phyloP scores from a whole-genome alignment of 2,888 invertebrate genomes.

The Tetranychus truncatus region DNA sequence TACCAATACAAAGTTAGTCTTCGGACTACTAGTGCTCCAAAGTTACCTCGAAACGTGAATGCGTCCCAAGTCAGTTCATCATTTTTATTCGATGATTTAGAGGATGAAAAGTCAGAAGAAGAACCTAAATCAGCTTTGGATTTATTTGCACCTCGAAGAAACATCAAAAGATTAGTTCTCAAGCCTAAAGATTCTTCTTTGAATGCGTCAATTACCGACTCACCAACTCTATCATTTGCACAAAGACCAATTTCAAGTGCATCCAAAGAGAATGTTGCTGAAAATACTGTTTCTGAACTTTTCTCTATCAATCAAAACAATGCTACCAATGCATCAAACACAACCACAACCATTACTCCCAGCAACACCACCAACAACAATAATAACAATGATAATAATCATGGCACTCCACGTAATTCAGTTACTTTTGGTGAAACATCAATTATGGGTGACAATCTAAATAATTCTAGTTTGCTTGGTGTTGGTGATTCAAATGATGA shows the following conservation, averaged over 20 bases:
- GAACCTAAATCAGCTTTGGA: slow-evolving; percentile 46
- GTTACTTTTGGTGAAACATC: not conserved
- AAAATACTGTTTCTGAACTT: not conserved
- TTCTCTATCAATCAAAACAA: not conserved
- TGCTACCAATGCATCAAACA: not conserved
- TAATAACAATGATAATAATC: too few relatives aligned
- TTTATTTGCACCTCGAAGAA: slow-evolving; percentile 36
- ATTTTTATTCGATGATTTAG: slow-evolving; percentile 62
- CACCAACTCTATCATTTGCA: not conserved
- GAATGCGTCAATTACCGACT: not conserved
- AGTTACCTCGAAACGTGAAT: not conserved
- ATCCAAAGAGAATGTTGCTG: not conserved
- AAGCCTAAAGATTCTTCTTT: slow-evolving; percentile 37
- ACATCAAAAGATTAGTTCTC: slow-evolving; percentile 52
- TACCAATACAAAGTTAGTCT: slow-evolving; percentile 19
- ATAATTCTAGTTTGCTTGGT: not conserved
- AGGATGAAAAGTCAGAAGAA: slow-evolving; percentile 52
- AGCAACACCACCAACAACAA: not conserved
- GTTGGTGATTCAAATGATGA: not conserved
- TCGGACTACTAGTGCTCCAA: slow-evolving; percentile 9
- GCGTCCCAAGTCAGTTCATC: slow-evolving; percentile 2
- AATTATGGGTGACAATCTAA: not conserved
- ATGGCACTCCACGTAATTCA: not conserved
- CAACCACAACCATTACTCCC: not conserved
- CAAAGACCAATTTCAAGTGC: not conserved